These are phyloP conservation scores for Aleiodes leptofemur DNA, from an alignment of 2,888 invertebrate genomes.

Conservation along the genomic window DNA sequence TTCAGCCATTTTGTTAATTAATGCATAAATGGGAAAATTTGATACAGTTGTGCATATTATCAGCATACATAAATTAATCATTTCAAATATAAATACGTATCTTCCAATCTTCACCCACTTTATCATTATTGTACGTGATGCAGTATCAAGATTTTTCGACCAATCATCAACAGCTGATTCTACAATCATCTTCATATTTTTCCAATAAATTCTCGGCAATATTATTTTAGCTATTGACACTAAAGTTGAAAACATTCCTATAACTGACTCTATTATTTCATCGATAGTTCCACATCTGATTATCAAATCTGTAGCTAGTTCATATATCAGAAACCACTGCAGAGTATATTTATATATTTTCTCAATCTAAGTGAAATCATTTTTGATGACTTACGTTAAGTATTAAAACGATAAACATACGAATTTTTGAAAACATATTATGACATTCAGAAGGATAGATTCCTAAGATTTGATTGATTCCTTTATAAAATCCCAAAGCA, in stretches of 20 bases:
- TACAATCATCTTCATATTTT: not conserved
- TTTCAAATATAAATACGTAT: conserved; percentile 7
- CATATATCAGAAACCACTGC: conserved; percentile 10
- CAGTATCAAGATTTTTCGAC: not conserved
- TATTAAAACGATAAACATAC: not conserved
- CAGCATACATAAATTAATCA: conserved; percentile 14
- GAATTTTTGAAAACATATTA: conserved; percentile 2
- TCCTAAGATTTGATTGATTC: conserved; percentile 6
- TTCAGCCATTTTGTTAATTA: not conserved
- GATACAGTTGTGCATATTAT: conserved; percentile 4
- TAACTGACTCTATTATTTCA: conserved; percentile 17
- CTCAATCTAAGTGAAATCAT: not conserved
- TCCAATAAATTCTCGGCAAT: conserved; percentile 14
- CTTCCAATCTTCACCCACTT: conserved; percentile 12
- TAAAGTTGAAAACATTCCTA: not conserved
- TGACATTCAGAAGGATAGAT: conserved; percentile 22
- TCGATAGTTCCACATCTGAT: not conserved
- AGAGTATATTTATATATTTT: not conserved
- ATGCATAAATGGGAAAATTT: conserved; percentile 1
- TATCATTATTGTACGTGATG: not conserved
- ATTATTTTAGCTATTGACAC: conserved; percentile 21
- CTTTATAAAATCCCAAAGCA: conserved; percentile 14
- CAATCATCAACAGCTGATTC: conserved; percentile 23
- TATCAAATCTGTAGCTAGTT: not conserved
- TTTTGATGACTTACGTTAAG: not conserved